Base-by-base conservation (phyloP, 2,797 vertebrate species). In the Cephalopachus bancanus region DNA sequence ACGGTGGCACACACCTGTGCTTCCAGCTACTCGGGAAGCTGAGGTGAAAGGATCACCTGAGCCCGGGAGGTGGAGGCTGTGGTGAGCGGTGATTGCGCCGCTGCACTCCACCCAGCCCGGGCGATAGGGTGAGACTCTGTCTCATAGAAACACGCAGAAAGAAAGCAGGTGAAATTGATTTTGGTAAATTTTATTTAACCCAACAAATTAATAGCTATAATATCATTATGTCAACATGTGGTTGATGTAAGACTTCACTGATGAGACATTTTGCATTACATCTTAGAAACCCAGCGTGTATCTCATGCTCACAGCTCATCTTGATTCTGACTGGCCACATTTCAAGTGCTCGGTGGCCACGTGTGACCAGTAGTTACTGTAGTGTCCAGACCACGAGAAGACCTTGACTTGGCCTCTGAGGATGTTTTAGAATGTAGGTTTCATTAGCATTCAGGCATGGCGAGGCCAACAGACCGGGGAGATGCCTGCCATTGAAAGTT, bases 201-300 rank as follows among this genome's bases (percentile, higher is more conserved):
- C 26, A 55, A 5, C 37, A 44, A 44, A 44, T 44, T 44, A 44
- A 6, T 60, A 65, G 33, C 53, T 83, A 65, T 44, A 87, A 30
- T 87, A 62, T 83, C 57, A 51, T 53, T 71, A 53, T 94, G 94
- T 93, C 33, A 74, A 62, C 17, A 57, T n/a, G 5, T 74, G 44
- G 33, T 74, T 4, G 1, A 33, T 49, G 60, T 24, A 74, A 80
- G 72, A 49, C 90, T 76, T n/a, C 55, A 64, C 6, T 17, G 17
- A 24, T 11, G 74, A 67, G 20, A 17, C 72, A 17, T 33, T 85
- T 90, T 72, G 12, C 9, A 3, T 14, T 53, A 44, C 6, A 3
- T 65, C 60, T 86, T 86, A 69, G 37, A 64, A 72, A 24, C 7
- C 37, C 28, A 7, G 28, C 0, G 26, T 51, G 5, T 51, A 15